Percentiles rank a stretch among this genome's conserved stretches.
phyloP scores from a whole-genome alignment of 2,113 vertebrate species.

The Prietella phreatophila region DNA sequence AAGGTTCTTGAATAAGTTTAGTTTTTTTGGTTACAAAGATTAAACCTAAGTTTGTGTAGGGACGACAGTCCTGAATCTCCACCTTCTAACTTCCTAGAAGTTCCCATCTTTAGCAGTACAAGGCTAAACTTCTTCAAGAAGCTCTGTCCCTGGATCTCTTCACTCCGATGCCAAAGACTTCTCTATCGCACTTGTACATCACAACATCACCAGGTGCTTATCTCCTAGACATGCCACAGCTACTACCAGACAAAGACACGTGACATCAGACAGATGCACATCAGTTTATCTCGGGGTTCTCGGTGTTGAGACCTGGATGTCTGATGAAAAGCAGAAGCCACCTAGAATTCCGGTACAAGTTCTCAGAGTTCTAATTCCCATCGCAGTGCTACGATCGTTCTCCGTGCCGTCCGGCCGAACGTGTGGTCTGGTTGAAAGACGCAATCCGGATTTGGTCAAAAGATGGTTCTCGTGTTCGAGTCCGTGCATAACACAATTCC shows the following conservation, averaged over 20 bases:
- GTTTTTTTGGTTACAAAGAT: background rate
- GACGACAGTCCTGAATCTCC: background rate
- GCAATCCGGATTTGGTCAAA: background rate
- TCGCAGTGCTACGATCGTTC: background rate
- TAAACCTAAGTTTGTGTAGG: background rate
- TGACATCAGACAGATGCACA: no score
- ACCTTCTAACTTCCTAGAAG: background rate
- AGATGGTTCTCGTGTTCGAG: background rate
- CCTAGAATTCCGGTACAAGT: background rate
- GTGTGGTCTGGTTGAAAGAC: background rate
- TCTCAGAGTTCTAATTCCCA: background rate
- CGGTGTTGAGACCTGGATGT: background rate
- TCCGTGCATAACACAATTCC: background rate
- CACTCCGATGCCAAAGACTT: background rate
- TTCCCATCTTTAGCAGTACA: background rate
- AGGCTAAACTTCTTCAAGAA: background rate
- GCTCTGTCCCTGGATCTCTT: background rate
- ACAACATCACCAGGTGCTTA: conserved; percentile 1
- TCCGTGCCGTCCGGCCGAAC: background rate
- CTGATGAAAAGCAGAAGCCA: background rate
- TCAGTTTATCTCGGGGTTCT: background rate
- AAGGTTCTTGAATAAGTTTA: background rate
- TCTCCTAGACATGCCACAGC: background rate
- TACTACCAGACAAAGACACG: background rate
- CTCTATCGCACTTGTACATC: conserved; percentile 6